Evolutionary conservation across 1,140 invertebrate species (phyloP), one percentile per base, ranked within the genome.

Genomic region (Acromyrmex charruanus): DNA sequence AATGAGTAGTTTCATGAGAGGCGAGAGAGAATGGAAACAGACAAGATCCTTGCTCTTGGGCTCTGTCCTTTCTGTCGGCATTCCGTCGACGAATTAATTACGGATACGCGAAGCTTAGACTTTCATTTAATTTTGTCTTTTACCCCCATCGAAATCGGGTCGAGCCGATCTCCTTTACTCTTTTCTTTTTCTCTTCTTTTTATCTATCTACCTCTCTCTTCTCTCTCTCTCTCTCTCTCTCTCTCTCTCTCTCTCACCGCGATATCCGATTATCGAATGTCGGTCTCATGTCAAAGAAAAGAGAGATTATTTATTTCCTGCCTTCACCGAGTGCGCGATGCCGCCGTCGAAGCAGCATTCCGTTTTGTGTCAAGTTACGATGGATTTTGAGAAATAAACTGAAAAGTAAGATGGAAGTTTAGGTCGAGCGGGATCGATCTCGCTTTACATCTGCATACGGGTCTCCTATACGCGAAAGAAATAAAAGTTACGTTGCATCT

Each of bases 21-120:
- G 55, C 75, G n/a, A 53, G 66, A 35, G 55, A 66, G 63, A 44
- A 39, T 18, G 58, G 77, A 75, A 61, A 35, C 71, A 59, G 55
- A 25, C 35, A 16, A 72, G 71, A 68, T 81, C 66, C 77, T 77
- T 71, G 49, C 81, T 86, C 55, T 86, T 63, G 55, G 44, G 71
- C 39, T 71, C 44, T 74, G 51, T 49, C 35, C 72, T 74, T 75
- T 68, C 59, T 39, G 28, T 77, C 77, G 59, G 21, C 86, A 72
- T 86, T 87, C 55, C 80, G 77, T 90, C 88, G 90, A 90, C 91
- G 90, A 93, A 93, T 94, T 94, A 94, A 94, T 93, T 94, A 93
- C 90, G 79, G 79, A 81, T 51, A 21, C n/a, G 63, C 14, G 74
- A 89, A 90, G 88, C 87, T 86, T 80, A 87, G 89, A 66, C 79